Percentiles rank a stretch among this genome's conserved stretches.
Evolutionary conservation across 2,113 vertebrate species (phyloP).

Genomic region (Gavialis gangeticus): DNA sequence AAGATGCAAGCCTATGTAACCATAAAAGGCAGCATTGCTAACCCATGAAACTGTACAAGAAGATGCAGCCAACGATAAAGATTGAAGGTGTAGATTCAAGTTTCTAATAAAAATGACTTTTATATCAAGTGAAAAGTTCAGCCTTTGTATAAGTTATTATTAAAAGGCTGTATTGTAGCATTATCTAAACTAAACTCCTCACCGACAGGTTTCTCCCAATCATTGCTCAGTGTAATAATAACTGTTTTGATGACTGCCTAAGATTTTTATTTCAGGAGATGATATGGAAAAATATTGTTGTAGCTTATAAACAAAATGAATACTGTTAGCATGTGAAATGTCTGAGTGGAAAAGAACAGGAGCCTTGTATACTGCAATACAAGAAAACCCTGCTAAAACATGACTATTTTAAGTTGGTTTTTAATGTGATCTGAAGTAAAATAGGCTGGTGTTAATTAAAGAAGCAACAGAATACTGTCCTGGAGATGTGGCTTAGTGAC

Average conservation of each 20-base stretch:
- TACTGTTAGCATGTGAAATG: constrained; percentile 14
- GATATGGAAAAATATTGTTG: constrained; percentile 17
- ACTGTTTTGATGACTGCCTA: constrained; percentile 52
- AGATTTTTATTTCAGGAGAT: constrained; percentile 50
- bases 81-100: not conserved
- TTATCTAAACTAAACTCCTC: constrained; percentile 22
- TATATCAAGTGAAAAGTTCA: constrained; percentile 37
- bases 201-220: constrained; percentile 10
- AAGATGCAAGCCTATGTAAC: not conserved
- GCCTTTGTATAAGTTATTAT: constrained; percentile 46
- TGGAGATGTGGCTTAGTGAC: not conserved
- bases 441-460: not conserved
- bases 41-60: not conserved
- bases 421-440: not conserved
- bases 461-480: not conserved
- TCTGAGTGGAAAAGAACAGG: not conserved
- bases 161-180: constrained; percentile 16
- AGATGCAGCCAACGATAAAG: constrained; percentile 33
- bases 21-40: constrained; percentile 10
- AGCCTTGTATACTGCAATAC: not conserved
- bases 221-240: constrained; percentile 3
- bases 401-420: not conserved
- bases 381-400: constrained; percentile 12
- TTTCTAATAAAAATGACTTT: constrained; percentile 46
- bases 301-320: constrained; percentile 6